Base-by-base conservation (phyloP, 1,140 invertebrate species). In the Dreissena polymorpha region DNA sequence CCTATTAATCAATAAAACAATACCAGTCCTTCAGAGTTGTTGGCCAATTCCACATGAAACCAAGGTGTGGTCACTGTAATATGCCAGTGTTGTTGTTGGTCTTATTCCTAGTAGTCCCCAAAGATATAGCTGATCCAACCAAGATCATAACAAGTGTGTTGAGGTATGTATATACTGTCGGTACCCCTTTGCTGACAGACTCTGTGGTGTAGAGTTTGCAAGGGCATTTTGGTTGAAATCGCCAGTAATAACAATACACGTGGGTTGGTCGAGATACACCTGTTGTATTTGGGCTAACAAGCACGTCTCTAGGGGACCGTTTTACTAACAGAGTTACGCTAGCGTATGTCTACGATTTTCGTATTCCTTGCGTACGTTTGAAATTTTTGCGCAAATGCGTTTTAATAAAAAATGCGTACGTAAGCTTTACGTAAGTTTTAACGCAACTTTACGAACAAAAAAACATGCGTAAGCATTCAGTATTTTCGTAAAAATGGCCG, bases 61-160 rank as follows among this genome's bases (percentile, higher is more conserved):
- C 74, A 2, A 76, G 21, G 23, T 25, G 65, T 76, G 74, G 60
- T 64, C 74, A 76, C 27, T 76, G 74, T 76, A 76, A 50, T 64
- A 76, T 18, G 21, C 21, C 27, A 16, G 23, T 39, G 69, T 71
- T 71, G 23, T 63, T 39, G 12, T 76, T 12, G 14, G 18, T n/a
- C 27, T 23, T 12, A 1, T 10, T 16, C 14, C 21, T 49, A 25
- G 27, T 14, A 64, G 18, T 25, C 21, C 18, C 21, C 3, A 16
- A 21, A 65, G 18, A 39, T 76, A 76, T 49, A 65, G 16, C 29
- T 76, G 74, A 63, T 76, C 74, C 12, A 76, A 49, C n/a, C 23
- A n/a, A 64, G 74, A 63, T 76, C 74, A 0, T 64, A 49, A 51
- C 23, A n/a, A 64, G 68, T 77, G 75, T 10, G 75, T 77, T 49